phyloP scores from a whole-genome alignment of 2,113 vertebrate species.

The Hippopotamus amphibius region DNA sequence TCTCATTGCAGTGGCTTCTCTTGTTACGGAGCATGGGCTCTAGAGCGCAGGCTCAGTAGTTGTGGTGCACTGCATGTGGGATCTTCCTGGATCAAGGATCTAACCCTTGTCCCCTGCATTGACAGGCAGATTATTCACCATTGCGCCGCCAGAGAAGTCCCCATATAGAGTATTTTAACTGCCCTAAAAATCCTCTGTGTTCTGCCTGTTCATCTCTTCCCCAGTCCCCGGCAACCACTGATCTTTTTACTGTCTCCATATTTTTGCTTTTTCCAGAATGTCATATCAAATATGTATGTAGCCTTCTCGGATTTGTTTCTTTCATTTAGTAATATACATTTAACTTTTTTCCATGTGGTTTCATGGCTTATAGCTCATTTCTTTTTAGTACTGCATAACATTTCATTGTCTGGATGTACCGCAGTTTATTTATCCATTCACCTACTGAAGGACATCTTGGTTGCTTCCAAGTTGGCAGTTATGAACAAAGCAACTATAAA shows the following conservation, averaged over 20 bases:
- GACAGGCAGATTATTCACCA: too few species aligned
- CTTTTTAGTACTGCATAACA: neutral
- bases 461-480: neutral
- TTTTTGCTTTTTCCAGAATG: neutral
- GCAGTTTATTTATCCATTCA: neutral
- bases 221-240: neutral
- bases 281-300: neutral
- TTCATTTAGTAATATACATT: neutral
- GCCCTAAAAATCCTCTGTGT: neutral
- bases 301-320: neutral
- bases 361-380: neutral
- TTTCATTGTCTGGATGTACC: neutral
- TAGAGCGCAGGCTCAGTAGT: too few species aligned
- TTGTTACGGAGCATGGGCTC: too few species aligned
- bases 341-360: neutral
- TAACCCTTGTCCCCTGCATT: too few species aligned
- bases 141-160: too few species aligned
- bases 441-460: neutral
- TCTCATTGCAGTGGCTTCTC: too few species aligned
- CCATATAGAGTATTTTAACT: neutral
- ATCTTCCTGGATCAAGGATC: too few species aligned
- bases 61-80: too few species aligned
- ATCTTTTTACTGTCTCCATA: neutral
- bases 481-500: neutral
- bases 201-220: neutral